Conservation (phyloP, 2,888 invertebrate species). For the Dendrolimus houi region DNA sequence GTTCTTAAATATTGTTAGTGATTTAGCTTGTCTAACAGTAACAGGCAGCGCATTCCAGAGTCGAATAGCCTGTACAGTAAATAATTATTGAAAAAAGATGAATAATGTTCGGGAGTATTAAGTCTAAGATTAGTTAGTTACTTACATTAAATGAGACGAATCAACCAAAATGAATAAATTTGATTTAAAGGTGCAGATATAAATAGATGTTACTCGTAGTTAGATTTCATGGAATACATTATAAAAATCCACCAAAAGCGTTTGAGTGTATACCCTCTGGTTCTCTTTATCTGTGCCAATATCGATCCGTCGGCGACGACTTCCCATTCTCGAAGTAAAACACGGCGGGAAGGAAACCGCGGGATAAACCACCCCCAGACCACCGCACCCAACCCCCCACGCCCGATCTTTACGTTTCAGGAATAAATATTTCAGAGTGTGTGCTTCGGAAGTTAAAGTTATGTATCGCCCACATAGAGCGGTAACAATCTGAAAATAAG, state of each 20-base stretch:
- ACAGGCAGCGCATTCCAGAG: too few relatives aligned
- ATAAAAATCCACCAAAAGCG: constrained; percentile 10
- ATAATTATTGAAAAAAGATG: too few relatives aligned
- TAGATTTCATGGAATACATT: too few relatives aligned
- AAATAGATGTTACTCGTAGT: too few relatives aligned
- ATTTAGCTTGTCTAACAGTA: too few relatives aligned
- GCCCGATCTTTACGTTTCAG: constrained; percentile 75
- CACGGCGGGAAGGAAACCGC: constrained; percentile 76
- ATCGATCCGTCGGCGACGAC: constrained; percentile 75
- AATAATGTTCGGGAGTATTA: too few relatives aligned
- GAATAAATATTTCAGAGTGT: constrained; percentile 77
- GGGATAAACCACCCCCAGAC: constrained; percentile 61
- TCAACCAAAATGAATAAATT: too few relatives aligned
- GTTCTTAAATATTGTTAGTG: too few relatives aligned
- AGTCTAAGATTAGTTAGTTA: too few relatives aligned
- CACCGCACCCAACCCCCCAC: constrained; percentile 30
- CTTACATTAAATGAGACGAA: too few relatives aligned
- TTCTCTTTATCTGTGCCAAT: constrained; percentile 60
- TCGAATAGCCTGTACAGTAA: too few relatives aligned
- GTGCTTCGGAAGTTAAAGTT: constrained; percentile 75
- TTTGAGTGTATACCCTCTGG: constrained; percentile 18
- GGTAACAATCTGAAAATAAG: constrained; percentile 72
- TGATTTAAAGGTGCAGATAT: too few relatives aligned
- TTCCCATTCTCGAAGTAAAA: constrained; percentile 77
- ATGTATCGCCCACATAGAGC: constrained; percentile 64